Base-by-base conservation (phyloP, 2,797 vertebrate genomes). In the Mus caroli region DNA sequence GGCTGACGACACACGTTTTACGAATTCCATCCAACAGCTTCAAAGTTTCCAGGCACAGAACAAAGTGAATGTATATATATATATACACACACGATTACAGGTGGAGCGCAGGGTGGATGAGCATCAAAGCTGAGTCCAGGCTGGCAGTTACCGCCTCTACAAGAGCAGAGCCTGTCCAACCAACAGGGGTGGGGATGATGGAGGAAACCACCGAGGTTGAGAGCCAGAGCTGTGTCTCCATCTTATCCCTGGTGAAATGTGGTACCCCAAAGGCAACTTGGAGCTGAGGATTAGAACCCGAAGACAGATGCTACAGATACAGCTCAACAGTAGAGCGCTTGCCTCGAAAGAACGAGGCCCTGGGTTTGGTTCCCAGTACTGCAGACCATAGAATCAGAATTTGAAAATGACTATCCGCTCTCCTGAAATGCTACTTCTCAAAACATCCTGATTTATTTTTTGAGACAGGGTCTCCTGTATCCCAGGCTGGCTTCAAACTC, bases 1-100 rank as follows among this genome's bases (percentile, higher is more conserved):
- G 78, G 67, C 76, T 88, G 82, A 87, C 89, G 82, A 87, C 89
- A 88, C 56, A 88, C 19, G 87, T 92, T 87, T 67, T 73, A 80
- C 4, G 80, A 83, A 94, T 91, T 96, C 79, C 76, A 84, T 91
- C 11, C 71, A 75, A 73, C 28, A 89, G 67, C 91, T 96, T 94
- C 87, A 97, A 93, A 89, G 87, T n/a, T 52, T 60, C n/a, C 62
- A 6, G 31, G 37, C 13, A n/a, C 75, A 91, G 90, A 95, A 91
- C 85, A 90, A 95, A 97, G 52, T 60, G 73, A 92, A 91, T 37
- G 46, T 80, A 19, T 43, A n/a, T 69, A 10, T 14, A 20, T 56
- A 56, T 17, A 56, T 17, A 56, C 3, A 52, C 4, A 58, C 3
- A 67, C 24, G 52, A 91, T 67, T 54, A 37, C 58, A 76, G 50